Evolutionary conservation across 2,888 invertebrate species (phyloP).

Genomic region (Mayetiola destructor): DNA sequence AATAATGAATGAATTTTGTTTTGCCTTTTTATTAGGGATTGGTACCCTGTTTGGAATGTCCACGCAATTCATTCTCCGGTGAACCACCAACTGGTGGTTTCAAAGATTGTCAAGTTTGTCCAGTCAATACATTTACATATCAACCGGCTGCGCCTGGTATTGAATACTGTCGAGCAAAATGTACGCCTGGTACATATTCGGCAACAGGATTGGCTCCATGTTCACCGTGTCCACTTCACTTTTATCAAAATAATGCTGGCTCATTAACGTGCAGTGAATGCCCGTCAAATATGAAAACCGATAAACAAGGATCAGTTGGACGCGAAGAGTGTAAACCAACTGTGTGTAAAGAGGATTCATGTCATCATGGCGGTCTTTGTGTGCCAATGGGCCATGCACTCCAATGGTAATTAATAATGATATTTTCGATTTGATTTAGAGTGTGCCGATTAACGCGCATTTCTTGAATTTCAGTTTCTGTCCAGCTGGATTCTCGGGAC

Average conservation of each 20-base stretch:
- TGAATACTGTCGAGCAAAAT: constrained; percentile 74
- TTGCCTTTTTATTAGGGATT: constrained; percentile 40
- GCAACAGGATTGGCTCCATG: constrained; percentile 89
- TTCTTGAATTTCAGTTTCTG: constrained; percentile 43
- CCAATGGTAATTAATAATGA: constrained; percentile 42
- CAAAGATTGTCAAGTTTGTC: constrained; percentile 87
- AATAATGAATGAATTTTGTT: not conserved
- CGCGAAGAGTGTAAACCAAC: constrained; percentile 77
- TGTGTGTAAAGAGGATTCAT: constrained; percentile 73
- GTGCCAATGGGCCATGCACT: constrained; percentile 77
- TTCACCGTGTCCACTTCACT: constrained; percentile 80
- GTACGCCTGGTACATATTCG: constrained; percentile 60
- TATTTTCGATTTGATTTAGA: not conserved
- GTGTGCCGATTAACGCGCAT: not conserved
- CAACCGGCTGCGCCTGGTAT: constrained; percentile 78
- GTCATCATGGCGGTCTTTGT: constrained; percentile 83
- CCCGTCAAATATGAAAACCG: constrained; percentile 78
- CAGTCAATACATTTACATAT: constrained; percentile 76
- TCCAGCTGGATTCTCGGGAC: constrained; percentile 86
- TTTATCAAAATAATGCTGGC: constrained; percentile 76
- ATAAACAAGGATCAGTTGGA: constrained; percentile 60
- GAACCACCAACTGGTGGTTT: constrained; percentile 82
- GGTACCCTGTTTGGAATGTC: constrained; percentile 87
- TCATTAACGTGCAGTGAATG: constrained; percentile 81
- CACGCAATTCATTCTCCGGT: constrained; percentile 76